Evolutionary conservation across 1,140 invertebrate species (phyloP), one percentile per base, ranked within the genome.

Genomic region (Philopotamus ludificatus): DNA sequence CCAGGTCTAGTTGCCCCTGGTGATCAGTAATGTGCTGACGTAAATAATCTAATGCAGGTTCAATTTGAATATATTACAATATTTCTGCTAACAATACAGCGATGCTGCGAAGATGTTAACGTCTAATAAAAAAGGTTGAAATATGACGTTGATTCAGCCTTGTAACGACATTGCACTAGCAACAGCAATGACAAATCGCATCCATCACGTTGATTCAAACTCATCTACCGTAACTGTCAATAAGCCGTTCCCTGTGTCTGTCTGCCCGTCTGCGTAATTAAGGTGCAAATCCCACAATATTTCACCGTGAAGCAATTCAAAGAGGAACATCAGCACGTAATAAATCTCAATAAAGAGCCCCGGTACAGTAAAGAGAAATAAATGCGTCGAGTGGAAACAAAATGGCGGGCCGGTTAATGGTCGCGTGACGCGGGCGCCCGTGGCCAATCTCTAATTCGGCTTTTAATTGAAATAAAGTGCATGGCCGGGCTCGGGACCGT

Each of bases 401-500:
- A 34, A 34, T 34, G 28, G 28, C 28, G 28, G 4, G 23, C 22
- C 50, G 22, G 21, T 42, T 57, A 57, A 57, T 55, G 28, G 53
- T 61, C 23, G 45, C 58, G 42, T 50, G 58, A 62, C 51, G 45
- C 39, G 8, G 39, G 45, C 28, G 41, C 26, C 59, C 47, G 45
- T 62, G 28, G 21, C 59, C 8, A 62, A 62, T 62, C 59, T 62
- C 39, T 62, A 62, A 62, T 62, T 62, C 3, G 22, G 18, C 59
- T 39, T 62, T 62, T 51, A 62, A 62, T 62, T 62, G 45, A 62
- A 62, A 62, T 41, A 62, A 62, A 62, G 59, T 62, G 59, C 28
- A 62, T 49, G 26, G 18, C 54, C 54, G 54, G 16, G 22, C 23
- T 12, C 47, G 44, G 12, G 42, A n/a, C 54, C 26, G 34, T 57